Percentiles rank a stretch among this genome's conserved stretches.
Conservation (phyloP, 2,113 vertebrate species). For the Ranitomeya variabilis region DNA sequence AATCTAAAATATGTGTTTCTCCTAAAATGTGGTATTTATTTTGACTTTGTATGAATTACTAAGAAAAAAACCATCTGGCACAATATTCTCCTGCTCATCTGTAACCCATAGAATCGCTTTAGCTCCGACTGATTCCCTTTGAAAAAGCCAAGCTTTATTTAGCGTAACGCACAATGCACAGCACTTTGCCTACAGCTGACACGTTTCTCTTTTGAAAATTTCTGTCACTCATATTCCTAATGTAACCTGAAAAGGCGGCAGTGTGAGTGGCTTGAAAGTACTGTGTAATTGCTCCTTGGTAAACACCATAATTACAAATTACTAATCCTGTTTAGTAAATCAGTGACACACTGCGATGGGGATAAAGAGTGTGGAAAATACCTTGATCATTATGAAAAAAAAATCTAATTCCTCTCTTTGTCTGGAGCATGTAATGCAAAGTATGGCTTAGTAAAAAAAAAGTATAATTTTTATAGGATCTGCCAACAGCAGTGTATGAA, state of each 20-base stretch:
- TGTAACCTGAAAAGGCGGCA: conserved; percentile 8
- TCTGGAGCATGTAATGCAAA: background rate
- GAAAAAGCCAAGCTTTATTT: conserved; percentile 31
- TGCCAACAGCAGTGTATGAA: background rate
- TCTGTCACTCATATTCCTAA: conserved; percentile 24
- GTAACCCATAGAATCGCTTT: background rate
- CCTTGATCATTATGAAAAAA: background rate
- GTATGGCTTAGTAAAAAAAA: background rate
- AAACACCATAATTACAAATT: conserved; percentile 35
- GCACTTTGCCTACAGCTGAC: conserved; percentile 36
- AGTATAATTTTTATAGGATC: background rate
- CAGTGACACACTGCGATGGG: conserved; percentile 7
- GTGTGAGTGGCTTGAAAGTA: conserved; percentile 14
- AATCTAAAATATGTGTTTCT: background rate
- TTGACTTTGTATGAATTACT: background rate
- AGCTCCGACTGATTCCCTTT: conserved; percentile 9
- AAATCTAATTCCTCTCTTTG: background rate
- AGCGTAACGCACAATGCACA: conserved; percentile 6
- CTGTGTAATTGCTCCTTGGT: conserved; percentile 36
- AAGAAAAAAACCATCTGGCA: background rate
- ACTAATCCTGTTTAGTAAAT: conserved; percentile 46
- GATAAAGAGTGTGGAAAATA: conserved; percentile 18
- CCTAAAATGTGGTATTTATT: background rate
- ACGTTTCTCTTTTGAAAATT: conserved; percentile 25
- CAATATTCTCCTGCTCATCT: background rate